These are phyloP conservation scores for Cyphomyrus plagiostoma DNA, from an alignment of 2,113 vertebrate genomes.

Conservation along the genomic window DNA sequence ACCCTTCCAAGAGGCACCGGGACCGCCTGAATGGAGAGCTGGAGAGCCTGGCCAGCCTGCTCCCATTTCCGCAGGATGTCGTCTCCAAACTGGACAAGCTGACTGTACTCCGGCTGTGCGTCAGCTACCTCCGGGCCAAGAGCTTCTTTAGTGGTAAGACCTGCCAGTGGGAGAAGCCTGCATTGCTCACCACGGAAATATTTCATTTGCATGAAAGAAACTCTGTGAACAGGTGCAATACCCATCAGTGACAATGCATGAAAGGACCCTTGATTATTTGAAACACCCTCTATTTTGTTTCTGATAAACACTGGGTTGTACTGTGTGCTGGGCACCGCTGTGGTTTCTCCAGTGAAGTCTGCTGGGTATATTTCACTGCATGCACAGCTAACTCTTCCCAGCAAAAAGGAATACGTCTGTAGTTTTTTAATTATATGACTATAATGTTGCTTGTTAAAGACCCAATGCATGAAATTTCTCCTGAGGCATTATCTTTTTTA, in stretches of 20 bases:
- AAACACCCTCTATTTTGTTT: neutral
- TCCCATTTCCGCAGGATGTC: slow-evolving; percentile 76
- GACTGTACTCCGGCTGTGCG: slow-evolving; percentile 76
- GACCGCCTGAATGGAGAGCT: slow-evolving; percentile 74
- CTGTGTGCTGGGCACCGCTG: neutral
- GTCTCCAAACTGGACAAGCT: slow-evolving; percentile 79
- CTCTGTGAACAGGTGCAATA: neutral
- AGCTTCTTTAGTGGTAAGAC: slow-evolving; percentile 78
- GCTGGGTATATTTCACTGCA: neutral
- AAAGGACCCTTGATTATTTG: neutral
- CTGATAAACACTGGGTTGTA: neutral
- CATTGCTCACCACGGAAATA: neutral
- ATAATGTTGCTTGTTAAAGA: neutral
- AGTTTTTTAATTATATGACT: neutral
- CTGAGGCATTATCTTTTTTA: neutral
- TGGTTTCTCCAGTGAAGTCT: neutral
- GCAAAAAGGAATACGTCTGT: neutral
- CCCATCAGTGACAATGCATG: neutral
- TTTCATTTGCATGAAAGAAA: neutral
- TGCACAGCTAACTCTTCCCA: neutral
- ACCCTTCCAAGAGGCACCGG: slow-evolving; percentile 78
- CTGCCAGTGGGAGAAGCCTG: neutral
- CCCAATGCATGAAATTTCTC: neutral
- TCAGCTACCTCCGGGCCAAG: slow-evolving; percentile 78
- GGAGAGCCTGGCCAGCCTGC: slow-evolving; percentile 71